A percentile compares a stretch with the other conserved stretches of the same genome.
These are phyloP conservation scores for Cuniculus paca DNA, from an alignment of 2,797 vertebrate species.

Conservation along the genomic window DNA sequence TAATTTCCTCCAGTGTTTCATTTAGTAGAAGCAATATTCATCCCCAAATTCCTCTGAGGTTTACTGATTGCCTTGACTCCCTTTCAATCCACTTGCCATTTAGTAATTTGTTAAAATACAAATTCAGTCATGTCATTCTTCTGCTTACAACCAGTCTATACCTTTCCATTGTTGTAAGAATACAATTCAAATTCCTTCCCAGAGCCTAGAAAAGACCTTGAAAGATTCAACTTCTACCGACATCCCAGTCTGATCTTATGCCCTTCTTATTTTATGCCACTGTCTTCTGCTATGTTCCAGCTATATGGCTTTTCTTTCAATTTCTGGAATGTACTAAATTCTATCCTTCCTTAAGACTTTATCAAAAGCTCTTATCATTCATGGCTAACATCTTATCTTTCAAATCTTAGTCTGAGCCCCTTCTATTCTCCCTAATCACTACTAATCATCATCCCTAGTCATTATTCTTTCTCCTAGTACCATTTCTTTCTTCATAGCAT, in stretches of 20 bases:
- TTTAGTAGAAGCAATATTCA: background rate
- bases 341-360: background rate
- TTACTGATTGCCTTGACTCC: background rate
- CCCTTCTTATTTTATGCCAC: background rate
- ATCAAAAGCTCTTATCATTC: background rate
- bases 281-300: background rate
- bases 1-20: slow-evolving; percentile 54
- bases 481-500: background rate
- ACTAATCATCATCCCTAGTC: background rate
- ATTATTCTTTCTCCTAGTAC: background rate
- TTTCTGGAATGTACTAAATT: background rate
- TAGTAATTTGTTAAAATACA: slow-evolving; percentile 37
- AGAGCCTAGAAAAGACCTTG: background rate
- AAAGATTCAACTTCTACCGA: background rate
- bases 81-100: background rate
- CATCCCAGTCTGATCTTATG: background rate
- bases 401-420: background rate
- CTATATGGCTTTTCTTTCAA: background rate
- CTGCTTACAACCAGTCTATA: slow-evolving; percentile 40
- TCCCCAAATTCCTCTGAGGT: background rate
- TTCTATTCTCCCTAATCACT: background rate
- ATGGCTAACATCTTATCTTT: background rate
- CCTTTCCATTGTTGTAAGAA: background rate
- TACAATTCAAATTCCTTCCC: slow-evolving; percentile 37
- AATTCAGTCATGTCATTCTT: slow-evolving; percentile 15